Conservation (phyloP, 1,140 invertebrate genomes). For the Nilaparvata lugens region DNA sequence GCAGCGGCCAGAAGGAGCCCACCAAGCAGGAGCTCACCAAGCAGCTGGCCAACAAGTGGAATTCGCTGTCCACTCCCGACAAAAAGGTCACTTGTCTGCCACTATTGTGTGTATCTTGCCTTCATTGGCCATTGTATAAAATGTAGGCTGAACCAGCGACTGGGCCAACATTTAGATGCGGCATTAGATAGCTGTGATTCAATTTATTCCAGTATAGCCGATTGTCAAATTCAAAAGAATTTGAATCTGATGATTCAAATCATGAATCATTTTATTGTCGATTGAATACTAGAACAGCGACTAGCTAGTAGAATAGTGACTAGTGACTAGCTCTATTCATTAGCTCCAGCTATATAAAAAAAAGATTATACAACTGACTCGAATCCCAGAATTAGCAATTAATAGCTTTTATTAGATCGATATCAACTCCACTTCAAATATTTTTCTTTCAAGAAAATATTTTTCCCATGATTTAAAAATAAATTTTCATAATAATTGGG, state of each 20-base stretch:
- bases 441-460: too few species aligned
- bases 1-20: slow-evolving; percentile 53
- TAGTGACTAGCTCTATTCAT: neutral
- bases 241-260: neutral
- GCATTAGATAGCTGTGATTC: too few species aligned
- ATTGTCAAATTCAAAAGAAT: neutral
- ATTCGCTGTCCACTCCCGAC: slow-evolving; percentile 53
- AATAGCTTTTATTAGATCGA: neutral
- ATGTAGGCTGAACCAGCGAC: neutral
- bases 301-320: neutral
- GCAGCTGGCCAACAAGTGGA: slow-evolving; percentile 62
- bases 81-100: slow-evolving; percentile 49
- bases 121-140: too few species aligned
- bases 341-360: too few species aligned
- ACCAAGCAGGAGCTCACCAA: slow-evolving; percentile 64
- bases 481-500: too few species aligned
- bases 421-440: too few species aligned
- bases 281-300: too few species aligned
- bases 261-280: neutral
- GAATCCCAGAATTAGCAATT: too few species aligned
- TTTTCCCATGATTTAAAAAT: too few species aligned
- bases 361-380: neutral
- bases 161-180: too few species aligned
- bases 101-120: too few species aligned
- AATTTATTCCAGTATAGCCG: neutral